Evolutionary conservation across 1,140 invertebrate species (phyloP).

Genomic region (Zeugodacus cucurbitae): DNA sequence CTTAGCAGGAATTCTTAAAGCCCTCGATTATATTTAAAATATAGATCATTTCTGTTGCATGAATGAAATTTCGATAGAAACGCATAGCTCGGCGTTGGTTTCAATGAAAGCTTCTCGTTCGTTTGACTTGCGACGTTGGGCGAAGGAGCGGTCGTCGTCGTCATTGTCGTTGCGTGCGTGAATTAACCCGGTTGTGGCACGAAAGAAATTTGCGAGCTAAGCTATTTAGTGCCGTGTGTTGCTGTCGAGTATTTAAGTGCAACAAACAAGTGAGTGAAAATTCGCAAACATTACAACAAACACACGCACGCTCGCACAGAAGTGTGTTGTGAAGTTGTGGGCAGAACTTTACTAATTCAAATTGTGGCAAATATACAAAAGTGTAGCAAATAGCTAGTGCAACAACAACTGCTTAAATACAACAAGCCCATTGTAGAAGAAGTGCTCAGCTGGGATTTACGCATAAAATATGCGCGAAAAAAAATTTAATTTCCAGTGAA

Average conservation of each 20-base stretch:
- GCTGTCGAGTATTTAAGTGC: neutral
- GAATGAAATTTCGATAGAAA: neutral
- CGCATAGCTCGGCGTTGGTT: neutral
- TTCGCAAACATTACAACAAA: constrained; percentile 7
- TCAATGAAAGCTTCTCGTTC: neutral
- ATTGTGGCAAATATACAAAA: neutral
- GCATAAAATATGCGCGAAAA: no score
- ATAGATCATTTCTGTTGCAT: neutral
- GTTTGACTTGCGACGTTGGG: neutral
- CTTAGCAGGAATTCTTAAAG: neutral
- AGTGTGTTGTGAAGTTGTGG: neutral
- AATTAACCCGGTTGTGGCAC: constrained; percentile 5
- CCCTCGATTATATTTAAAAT: neutral
- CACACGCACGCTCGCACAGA: neutral
- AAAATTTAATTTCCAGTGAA: neutral
- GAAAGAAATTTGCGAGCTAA: neutral
- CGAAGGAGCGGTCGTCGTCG: neutral
- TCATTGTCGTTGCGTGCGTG: constrained; percentile 31
- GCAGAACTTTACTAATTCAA: neutral
- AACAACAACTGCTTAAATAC: neutral
- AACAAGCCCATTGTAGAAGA: neutral
- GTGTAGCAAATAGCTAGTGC: neutral
- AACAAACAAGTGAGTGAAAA: neutral
- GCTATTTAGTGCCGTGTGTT: neutral
- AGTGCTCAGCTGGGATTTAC: neutral